Conservation (phyloP, 2,888 invertebrate genomes). For the Teleogryllus oceanicus region DNA sequence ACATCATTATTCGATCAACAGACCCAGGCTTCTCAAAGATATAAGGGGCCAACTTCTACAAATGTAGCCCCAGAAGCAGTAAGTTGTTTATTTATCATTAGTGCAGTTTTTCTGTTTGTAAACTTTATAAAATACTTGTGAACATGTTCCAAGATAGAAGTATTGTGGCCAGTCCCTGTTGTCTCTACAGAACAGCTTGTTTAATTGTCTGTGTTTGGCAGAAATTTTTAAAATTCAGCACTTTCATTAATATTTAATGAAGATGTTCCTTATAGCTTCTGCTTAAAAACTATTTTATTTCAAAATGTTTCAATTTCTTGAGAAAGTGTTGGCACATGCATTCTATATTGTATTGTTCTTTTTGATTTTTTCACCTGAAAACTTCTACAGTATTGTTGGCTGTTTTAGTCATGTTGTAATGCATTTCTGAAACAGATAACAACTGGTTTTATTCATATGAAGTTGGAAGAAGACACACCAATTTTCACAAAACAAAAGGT, state of each 20-base stretch:
- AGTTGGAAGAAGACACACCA: slow-evolving; percentile 69
- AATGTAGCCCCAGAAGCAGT: slow-evolving; percentile 51
- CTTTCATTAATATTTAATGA: too few species aligned
- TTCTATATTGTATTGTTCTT: slow-evolving; percentile 32
- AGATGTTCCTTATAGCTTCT: too few species aligned
- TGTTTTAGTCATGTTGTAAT: too few species aligned
- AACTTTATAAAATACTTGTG: slow-evolving; percentile 47
- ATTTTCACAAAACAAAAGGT: slow-evolving; percentile 85
- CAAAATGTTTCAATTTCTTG: not conserved
- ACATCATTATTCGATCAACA: slow-evolving; percentile 82
- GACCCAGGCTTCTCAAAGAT: slow-evolving; percentile 66
- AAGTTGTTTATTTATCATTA: slow-evolving; percentile 38
- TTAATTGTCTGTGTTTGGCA: too few species aligned
- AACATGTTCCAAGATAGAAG: too few species aligned
- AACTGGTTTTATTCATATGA: slow-evolving; percentile 57
- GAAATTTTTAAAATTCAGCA: too few species aligned
- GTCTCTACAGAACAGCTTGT: too few species aligned
- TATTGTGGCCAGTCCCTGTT: too few species aligned
- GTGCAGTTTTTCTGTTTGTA: slow-evolving; percentile 45
- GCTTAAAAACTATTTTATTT: too few species aligned
- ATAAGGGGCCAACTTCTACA: slow-evolving; percentile 44
- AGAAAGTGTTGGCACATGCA: not conserved
- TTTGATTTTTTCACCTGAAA: too few species aligned
- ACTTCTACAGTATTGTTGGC: too few species aligned
- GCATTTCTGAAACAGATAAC: slow-evolving; percentile 45